Evolutionary conservation across 2,797 vertebrate species (phyloP).

Genomic region (Pseudochaenichthys georgianus): DNA sequence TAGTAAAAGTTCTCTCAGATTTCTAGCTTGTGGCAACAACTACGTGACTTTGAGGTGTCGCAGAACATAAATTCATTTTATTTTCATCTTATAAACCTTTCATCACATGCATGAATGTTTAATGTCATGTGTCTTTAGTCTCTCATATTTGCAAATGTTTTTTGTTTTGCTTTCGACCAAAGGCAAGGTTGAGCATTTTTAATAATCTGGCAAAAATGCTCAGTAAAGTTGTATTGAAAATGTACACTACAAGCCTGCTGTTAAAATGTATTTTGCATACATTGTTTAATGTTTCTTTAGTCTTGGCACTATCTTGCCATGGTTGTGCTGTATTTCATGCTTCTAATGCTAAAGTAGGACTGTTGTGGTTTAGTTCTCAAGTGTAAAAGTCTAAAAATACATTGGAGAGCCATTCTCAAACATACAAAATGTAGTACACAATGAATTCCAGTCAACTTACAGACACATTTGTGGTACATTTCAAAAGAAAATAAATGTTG

Average conservation of each 20-base stretch:
- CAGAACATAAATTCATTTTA: neutral
- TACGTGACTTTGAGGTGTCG: neutral
- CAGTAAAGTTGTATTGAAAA: neutral
- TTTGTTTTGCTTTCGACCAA: constrained; percentile 13
- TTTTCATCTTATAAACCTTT: neutral
- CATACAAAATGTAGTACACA: neutral
- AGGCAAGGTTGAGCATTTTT: neutral
- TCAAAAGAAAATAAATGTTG: neutral
- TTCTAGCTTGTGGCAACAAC: neutral
- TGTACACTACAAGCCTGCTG: neutral
- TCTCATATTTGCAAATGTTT: constrained; percentile 5
- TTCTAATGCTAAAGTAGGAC: no score
- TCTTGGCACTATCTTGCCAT: no score
- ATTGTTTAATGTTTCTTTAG: no score
- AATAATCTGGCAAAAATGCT: neutral
- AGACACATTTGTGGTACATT: neutral
- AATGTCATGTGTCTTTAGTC: neutral
- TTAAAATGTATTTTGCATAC: neutral
- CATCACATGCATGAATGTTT: constrained; percentile 20
- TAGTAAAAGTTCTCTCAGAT: neutral
- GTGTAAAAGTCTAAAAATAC: neutral
- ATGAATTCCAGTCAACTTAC: neutral
- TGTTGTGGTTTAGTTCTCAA: no score
- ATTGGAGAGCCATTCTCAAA: neutral
- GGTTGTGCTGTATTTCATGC: no score